phyloP scores from a whole-genome alignment of 1,140 invertebrate species.

The Formica exsecta region DNA sequence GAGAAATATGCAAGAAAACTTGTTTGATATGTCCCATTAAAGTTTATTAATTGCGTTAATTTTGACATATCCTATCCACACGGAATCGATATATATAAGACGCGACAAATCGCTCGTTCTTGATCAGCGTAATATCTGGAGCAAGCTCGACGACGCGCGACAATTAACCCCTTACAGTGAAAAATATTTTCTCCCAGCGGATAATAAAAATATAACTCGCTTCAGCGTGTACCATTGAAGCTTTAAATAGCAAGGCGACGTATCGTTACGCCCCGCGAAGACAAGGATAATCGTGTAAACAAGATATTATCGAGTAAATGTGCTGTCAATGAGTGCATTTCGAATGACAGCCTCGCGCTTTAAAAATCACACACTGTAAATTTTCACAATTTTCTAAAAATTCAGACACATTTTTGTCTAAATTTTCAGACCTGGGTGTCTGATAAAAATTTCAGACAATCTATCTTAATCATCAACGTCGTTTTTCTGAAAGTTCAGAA shows the following conservation, averaged over 20 bases:
- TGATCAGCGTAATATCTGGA: conserved; percentile 46
- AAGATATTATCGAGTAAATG: conserved; percentile 32
- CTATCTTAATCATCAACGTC: no score
- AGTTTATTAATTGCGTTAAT: background rate
- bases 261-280: conserved; percentile 33
- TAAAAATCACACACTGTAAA: background rate
- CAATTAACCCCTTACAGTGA: conserved; percentile 50
- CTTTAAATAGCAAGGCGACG: conserved; percentile 50
- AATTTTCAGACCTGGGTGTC: no score
- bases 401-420: no score
- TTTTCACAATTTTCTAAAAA: no score
- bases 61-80: background rate
- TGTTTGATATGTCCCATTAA: background rate
- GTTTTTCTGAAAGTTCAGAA: no score
- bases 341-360: background rate
- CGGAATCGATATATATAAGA: background rate
- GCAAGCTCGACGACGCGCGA: conserved; percentile 41
- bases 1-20: background rate
- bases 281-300: conserved; percentile 49
- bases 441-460: no score
- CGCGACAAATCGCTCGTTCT: background rate
- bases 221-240: conserved; percentile 20
- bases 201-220: conserved; percentile 55
- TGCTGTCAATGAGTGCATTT: conserved; percentile 15
- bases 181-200: conserved; percentile 56